A percentile compares a stretch with the other conserved stretches of the same genome.
phyloP scores from a whole-genome alignment of 1,140 invertebrate genomes.

The Drosophila kurseongensis region DNA sequence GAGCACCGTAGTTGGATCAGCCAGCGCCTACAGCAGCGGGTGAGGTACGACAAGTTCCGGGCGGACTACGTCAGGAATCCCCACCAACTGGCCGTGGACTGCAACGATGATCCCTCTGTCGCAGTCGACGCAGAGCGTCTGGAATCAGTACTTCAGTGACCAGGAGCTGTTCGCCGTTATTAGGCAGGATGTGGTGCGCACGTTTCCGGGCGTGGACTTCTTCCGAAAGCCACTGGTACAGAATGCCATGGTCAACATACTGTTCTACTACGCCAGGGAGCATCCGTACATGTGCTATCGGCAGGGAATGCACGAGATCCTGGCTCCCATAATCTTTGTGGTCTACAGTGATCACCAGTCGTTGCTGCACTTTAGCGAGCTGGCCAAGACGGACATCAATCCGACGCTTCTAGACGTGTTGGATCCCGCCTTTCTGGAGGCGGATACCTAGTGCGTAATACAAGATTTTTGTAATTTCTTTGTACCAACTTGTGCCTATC shows the following conservation, averaged over 20 bases:
- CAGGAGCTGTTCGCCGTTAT: slow-evolving; percentile 90
- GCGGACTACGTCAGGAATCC: slow-evolving; percentile 80
- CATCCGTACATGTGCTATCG: slow-evolving; percentile 90
- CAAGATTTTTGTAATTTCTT: neutral
- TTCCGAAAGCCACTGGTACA: slow-evolving; percentile 89
- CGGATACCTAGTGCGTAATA: slow-evolving; percentile 90
- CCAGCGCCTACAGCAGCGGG: slow-evolving; percentile 71
- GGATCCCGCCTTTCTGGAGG: slow-evolving; percentile 88
- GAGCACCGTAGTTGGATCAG: slow-evolving; percentile 77
- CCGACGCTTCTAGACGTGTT: slow-evolving; percentile 87
- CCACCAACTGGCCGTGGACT: slow-evolving; percentile 50
- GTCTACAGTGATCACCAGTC: slow-evolving; percentile 90
- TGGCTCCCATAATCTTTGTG: slow-evolving; percentile 91
- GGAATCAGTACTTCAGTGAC: slow-evolving; percentile 93
- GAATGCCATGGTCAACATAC: slow-evolving; percentile 87
- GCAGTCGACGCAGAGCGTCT: slow-evolving; percentile 87
- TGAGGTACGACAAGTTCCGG: slow-evolving; percentile 77
- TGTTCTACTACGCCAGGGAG: slow-evolving; percentile 90
- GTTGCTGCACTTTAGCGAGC: slow-evolving; percentile 84
- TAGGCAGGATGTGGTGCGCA: slow-evolving; percentile 91
- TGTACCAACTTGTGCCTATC: neutral
- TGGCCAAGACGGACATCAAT: slow-evolving; percentile 76
- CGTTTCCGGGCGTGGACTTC: slow-evolving; percentile 92
- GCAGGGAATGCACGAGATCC: slow-evolving; percentile 94
- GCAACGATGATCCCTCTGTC: slow-evolving; percentile 80